Base-by-base conservation (phyloP, 2,888 invertebrate genomes). In the Drosophila acutilabella region DNA sequence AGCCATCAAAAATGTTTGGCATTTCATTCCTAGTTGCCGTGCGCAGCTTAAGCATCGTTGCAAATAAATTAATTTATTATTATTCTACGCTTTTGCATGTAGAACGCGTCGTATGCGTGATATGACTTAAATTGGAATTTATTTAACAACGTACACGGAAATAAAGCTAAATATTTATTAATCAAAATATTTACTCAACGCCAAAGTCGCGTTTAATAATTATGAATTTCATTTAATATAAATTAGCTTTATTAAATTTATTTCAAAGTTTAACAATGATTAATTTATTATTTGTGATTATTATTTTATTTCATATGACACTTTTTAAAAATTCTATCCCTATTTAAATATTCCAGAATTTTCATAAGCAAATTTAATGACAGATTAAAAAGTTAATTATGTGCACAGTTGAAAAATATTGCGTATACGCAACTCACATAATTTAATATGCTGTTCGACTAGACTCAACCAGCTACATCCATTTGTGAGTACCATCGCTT, bases 1-100 rank as follows among this genome's bases (percentile, higher is more conserved):
- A n/a, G 56, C 59, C 59, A 38, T 53, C 40, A 65, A 72, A 47
- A 66, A 76, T 85, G 74, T 69, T 72, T 71, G 71, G 74, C 69
- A 74, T 71, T 56, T 44, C 13, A 18, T 53, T 51, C 48, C 54
- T 62, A 44, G 60, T 41, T 58, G 56, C 40, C 30, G 26, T 45
- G 41, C 26, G 44, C 40, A 33, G 51, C 54, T 38, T 57, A 62
- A 68, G 36, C 69, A 41, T 42, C 44, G 80, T 79, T 76, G 83
- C 79, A 88, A 81, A 88, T 88, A 85, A 88, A 88, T 85, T 85
- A 85, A 85, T 88, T 85, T 81, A 84, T 88, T 77, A 85, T 85
- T 83, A 83, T 81, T 76, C 71, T 61, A 71, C 70, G 56, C 67
- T 64, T 65, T 71, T 75, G 73, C 80, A 83, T 84, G 87, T 70